phyloP scores from a whole-genome alignment of 1,140 invertebrate genomes.

The Zophobas atratus region DNA sequence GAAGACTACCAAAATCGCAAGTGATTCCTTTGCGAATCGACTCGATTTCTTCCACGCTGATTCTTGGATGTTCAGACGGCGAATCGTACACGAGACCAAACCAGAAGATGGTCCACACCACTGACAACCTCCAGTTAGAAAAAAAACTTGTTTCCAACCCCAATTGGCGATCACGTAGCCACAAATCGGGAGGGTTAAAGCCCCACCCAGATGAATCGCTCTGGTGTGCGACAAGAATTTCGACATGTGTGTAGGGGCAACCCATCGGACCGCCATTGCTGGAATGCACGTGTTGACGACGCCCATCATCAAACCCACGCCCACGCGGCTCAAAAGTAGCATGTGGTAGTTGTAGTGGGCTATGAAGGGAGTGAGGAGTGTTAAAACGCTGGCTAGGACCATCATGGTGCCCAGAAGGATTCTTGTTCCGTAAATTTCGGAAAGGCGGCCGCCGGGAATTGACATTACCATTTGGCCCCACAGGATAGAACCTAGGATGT shows the following conservation, averaged over 20 bases:
- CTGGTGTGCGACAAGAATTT: slow-evolving; percentile 88
- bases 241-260: slow-evolving; percentile 87
- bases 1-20: neutral
- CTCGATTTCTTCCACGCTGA: slow-evolving; percentile 80
- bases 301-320: slow-evolving; percentile 81
- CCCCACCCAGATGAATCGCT: slow-evolving; percentile 85
- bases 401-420: slow-evolving; percentile 87
- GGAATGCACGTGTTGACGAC: slow-evolving; percentile 91
- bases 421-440: slow-evolving; percentile 84
- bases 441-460: slow-evolving; percentile 85
- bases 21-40: slow-evolving; percentile 72
- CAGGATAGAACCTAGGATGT: slow-evolving; percentile 87
- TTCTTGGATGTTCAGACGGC: slow-evolving; percentile 87
- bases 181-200: slow-evolving; percentile 84
- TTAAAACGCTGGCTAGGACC: slow-evolving; percentile 83
- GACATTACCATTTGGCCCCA: slow-evolving; percentile 91
- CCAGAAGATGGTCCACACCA: slow-evolving; percentile 88
- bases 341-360: slow-evolving; percentile 74
- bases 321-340: slow-evolving; percentile 72
- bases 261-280: slow-evolving; percentile 89
- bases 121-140: slow-evolving; percentile 82
- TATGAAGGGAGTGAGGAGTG: slow-evolving; percentile 83
- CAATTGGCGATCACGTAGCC: slow-evolving; percentile 81
- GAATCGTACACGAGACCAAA: slow-evolving; percentile 87
- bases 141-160: slow-evolving; percentile 88